These are phyloP conservation scores for Poeciliopsis occidentalis DNA, from an alignment of 2,113 vertebrate species.

Conservation along the genomic window DNA sequence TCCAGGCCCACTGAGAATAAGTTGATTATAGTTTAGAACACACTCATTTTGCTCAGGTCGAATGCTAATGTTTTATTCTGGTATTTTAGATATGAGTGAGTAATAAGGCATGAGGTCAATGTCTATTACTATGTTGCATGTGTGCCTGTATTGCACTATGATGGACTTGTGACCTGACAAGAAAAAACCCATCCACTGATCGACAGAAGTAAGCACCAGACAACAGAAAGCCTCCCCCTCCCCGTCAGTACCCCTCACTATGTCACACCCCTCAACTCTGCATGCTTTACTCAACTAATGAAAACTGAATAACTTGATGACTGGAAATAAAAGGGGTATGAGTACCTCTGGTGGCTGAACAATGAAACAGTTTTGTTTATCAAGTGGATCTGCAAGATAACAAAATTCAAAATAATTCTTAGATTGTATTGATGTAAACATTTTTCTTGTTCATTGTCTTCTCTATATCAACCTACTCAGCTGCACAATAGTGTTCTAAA, in stretches of 20 bases:
- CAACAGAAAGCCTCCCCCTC: background rate
- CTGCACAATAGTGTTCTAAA: no score
- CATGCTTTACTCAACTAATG: background rate
- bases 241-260: background rate
- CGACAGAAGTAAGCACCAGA: background rate
- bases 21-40: background rate
- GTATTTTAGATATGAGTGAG: background rate
- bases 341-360: slow-evolving; percentile 66
- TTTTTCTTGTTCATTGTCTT: no score
- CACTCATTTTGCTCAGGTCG: background rate
- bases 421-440: no score
- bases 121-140: background rate
- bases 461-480: no score
- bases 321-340: slow-evolving; percentile 1
- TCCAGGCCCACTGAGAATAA: background rate
- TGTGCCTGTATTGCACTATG: background rate
- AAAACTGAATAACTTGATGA: background rate
- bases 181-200: background rate
- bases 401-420: no score
- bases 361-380: background rate
- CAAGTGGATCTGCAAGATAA: background rate
- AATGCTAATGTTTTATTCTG: background rate
- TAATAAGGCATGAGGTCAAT: background rate
- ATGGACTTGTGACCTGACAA: no score
- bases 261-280: background rate